phyloP scores from a whole-genome alignment of 1,140 invertebrate species.

The Zaprionus camerounensis region DNA sequence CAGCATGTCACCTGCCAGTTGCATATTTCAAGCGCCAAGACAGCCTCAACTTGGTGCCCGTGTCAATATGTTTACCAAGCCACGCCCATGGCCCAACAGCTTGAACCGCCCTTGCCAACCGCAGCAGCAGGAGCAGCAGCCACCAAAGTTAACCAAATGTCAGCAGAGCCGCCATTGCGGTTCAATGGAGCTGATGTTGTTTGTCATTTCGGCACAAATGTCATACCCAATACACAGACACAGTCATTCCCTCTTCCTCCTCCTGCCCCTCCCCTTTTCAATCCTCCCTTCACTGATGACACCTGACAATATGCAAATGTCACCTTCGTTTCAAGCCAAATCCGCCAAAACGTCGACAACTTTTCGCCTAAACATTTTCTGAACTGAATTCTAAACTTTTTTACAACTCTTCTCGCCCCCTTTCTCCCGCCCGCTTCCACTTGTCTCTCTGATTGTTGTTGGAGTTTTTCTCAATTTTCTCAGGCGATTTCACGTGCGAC shows the following conservation, averaged over 20 bases:
- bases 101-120: neutral
- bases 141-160: constrained; percentile 59
- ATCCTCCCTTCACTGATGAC: constrained; percentile 18
- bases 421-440: neutral
- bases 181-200: constrained; percentile 73
- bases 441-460: constrained; percentile 22
- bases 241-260: neutral
- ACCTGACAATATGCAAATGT: constrained; percentile 71
- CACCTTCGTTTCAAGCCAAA: constrained; percentile 40
- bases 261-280: constrained; percentile 4
- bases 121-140: constrained; percentile 1
- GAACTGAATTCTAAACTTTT: constrained; percentile 47
- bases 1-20: constrained; percentile 42
- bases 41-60: constrained; percentile 45
- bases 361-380: constrained; percentile 63
- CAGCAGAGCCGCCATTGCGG: constrained; percentile 61
- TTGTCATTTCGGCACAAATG: constrained; percentile 70
- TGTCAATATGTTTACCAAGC: constrained; percentile 77
- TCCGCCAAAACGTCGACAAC: constrained; percentile 39
- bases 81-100: neutral
- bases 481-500: constrained; percentile 82
- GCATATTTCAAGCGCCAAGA: constrained; percentile 59
- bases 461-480: constrained; percentile 72
- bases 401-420: neutral
- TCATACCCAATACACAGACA: constrained; percentile 31